These are phyloP conservation scores for Heliothis virescens DNA, from an alignment of 1,140 invertebrate genomes.

Conservation along the genomic window DNA sequence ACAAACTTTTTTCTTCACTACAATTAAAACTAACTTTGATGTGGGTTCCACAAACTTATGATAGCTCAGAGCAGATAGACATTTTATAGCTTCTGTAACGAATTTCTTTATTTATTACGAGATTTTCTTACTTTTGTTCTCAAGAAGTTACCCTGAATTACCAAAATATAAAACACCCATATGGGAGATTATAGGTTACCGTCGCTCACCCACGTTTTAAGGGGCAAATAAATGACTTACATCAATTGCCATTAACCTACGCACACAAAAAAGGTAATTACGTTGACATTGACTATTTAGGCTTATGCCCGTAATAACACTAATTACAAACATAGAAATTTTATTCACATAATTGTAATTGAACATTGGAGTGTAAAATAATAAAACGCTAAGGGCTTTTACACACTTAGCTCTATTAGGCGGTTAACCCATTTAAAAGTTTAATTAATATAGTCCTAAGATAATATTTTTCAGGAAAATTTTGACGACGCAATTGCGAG, in stretches of 20 bases:
- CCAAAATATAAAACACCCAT: no score
- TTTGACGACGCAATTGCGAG: constrained; percentile 60
- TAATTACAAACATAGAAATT: constrained; percentile 34
- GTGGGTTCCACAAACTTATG: constrained; percentile 42
- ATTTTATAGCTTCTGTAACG: constrained; percentile 37
- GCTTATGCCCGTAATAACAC: neutral
- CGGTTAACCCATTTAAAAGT: constrained; percentile 64
- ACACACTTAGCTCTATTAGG: constrained; percentile 47
- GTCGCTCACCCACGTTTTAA: no score
- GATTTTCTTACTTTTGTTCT: neutral
- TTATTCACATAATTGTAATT: constrained; percentile 35
- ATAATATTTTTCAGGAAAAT: constrained; percentile 68
- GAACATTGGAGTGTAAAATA: constrained; percentile 9
- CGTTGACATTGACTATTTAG: neutral
- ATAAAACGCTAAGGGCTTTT: constrained; percentile 25
- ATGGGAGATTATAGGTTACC: no score
- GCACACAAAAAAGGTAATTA: no score
- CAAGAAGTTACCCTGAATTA: neutral
- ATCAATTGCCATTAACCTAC: no score
- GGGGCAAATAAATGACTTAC: no score
- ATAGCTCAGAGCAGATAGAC: constrained; percentile 35
- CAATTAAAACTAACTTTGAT: constrained; percentile 48
- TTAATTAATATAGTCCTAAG: constrained; percentile 76
- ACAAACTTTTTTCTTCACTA: constrained; percentile 43
- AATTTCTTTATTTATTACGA: neutral